Conservation (phyloP, 2,797 vertebrate genomes). For the Pipistrellus kuhlii region DNA sequence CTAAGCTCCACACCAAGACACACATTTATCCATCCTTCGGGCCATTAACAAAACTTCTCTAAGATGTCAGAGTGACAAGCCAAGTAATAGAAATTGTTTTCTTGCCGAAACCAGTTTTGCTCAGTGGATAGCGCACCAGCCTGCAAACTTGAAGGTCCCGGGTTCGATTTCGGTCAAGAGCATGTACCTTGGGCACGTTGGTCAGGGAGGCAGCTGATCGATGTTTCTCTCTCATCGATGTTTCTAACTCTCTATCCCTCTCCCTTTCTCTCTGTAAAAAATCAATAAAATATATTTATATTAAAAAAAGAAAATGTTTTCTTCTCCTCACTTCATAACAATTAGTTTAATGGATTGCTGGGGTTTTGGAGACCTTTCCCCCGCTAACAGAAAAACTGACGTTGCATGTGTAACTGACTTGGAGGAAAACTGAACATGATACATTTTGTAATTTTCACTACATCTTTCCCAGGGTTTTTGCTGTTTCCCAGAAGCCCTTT, state of each 20-base stretch:
- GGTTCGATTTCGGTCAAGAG: too few relatives aligned
- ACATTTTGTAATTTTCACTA: neutral
- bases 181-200: too few relatives aligned
- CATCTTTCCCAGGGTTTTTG: neutral
- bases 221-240: too few relatives aligned
- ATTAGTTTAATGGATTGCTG: constrained; percentile 57
- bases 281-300: too few relatives aligned
- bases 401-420: constrained; percentile 16
- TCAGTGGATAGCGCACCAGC: too few relatives aligned
- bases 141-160: too few relatives aligned
- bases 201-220: too few relatives aligned
- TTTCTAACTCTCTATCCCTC: too few relatives aligned
- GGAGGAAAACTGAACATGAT: constrained; percentile 8
- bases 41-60: constrained; percentile 53
- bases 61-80: neutral
- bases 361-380: constrained; percentile 25
- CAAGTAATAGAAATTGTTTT: constrained; percentile 23
- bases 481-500: neutral
- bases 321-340: neutral
- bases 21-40: constrained; percentile 18
- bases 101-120: neutral
- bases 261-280: too few relatives aligned
- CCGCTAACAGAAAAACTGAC: constrained; percentile 27
- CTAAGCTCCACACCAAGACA: neutral
- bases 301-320: neutral